Evolutionary conservation across 2,888 invertebrate genomes (phyloP).

Genomic region (Therioaphis trifolii): DNA sequence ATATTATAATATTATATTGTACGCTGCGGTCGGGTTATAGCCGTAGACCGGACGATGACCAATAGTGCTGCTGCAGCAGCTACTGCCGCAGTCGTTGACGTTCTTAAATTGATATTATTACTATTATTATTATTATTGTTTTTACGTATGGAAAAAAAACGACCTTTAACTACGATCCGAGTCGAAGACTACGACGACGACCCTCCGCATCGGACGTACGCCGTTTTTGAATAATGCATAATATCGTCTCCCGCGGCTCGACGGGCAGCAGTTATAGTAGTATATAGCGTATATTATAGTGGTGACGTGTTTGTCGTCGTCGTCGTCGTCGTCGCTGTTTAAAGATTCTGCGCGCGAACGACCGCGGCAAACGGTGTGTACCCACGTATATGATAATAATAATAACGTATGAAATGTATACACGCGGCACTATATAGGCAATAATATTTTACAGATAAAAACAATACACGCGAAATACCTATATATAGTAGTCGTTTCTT

Average conservation of each 20-base stretch:
- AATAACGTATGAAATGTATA: not conserved
- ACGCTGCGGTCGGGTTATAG: not conserved
- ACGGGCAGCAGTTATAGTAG: too few relatives aligned
- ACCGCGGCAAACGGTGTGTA: not conserved
- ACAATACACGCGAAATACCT: not conserved
- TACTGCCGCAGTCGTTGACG: not conserved
- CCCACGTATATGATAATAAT: too few relatives aligned
- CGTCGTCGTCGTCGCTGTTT: conserved; percentile 20
- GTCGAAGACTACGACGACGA: not conserved
- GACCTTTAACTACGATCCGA: not conserved
- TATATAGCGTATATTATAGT: too few relatives aligned
- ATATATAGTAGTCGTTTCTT: not conserved
- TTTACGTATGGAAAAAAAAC: conserved; percentile 25
- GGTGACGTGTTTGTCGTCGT: too few relatives aligned
- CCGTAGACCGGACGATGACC: not conserved
- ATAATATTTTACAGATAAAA: conserved; percentile 35
- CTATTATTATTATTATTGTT: conserved; percentile 20
- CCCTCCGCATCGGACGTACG: conserved; percentile 10
- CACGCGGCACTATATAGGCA: not conserved
- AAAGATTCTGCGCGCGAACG: conserved; percentile 36
- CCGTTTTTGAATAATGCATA: conserved; percentile 52
- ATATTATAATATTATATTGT: not conserved
- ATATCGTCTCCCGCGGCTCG: not conserved
- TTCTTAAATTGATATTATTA: not conserved
- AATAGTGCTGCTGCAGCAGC: not conserved